Conservation (phyloP, 2,888 invertebrate species). For the Tetragnatha montana region DNA sequence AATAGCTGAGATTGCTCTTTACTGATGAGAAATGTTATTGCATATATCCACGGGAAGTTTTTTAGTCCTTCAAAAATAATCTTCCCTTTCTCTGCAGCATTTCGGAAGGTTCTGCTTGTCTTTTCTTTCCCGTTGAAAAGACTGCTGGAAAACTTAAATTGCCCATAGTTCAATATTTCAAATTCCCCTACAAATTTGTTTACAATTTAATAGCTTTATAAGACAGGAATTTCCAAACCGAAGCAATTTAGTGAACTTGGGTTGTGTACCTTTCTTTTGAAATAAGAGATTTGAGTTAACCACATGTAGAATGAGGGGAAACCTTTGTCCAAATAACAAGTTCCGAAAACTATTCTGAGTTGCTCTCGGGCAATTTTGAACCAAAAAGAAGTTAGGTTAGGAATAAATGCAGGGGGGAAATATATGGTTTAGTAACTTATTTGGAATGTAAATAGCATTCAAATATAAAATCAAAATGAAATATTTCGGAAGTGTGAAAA, state of each 20-base stretch:
- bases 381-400: no score
- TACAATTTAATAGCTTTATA: background rate
- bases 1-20: conserved; percentile 41
- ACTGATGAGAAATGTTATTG: conserved; percentile 58
- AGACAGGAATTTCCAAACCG: background rate
- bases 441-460: no score
- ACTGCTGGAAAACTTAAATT: background rate
- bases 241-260: background rate
- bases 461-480: no score
- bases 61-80: conserved; percentile 15
- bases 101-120: background rate
- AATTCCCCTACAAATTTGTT: background rate
- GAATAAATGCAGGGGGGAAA: no score
- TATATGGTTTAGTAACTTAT: no score
- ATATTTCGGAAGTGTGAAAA: no score
- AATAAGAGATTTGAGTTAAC: no score
- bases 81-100: background rate
- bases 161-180: background rate
- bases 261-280: no score
- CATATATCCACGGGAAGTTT: conserved; percentile 42
- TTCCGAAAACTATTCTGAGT: no score
- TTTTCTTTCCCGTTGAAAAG: background rate
- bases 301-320: no score
- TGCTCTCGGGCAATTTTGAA: no score
- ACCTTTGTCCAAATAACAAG: no score